Conservation (phyloP, 1,140 invertebrate genomes). For the Cryptotermes secundus region DNA sequence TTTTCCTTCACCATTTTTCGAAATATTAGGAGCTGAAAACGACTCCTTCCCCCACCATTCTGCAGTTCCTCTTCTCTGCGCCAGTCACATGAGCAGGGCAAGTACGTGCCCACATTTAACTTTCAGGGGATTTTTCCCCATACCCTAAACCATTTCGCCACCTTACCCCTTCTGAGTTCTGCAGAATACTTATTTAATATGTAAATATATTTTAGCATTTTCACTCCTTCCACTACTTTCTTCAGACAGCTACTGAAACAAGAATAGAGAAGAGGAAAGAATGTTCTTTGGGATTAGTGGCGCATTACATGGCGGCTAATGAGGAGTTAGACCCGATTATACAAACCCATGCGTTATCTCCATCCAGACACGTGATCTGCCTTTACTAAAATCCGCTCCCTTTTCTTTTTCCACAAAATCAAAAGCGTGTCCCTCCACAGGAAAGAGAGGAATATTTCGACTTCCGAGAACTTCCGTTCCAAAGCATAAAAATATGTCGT, state of each 20-base stretch:
- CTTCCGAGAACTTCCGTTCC: not conserved
- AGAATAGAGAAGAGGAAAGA: not conserved
- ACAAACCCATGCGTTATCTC: not conserved
- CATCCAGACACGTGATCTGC: not conserved
- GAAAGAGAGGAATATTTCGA: not conserved
- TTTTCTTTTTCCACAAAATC: not conserved
- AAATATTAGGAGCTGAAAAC: not conserved
- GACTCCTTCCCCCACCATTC: not conserved
- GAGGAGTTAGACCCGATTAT: not conserved
- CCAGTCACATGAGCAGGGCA: not conserved
- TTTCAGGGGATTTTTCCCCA: conserved; percentile 1
- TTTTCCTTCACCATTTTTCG: not conserved
- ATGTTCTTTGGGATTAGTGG: not conserved
- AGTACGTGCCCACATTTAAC: not conserved
- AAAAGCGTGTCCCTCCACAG: not conserved
- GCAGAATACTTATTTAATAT: not conserved
- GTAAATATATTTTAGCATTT: conserved; percentile 9
- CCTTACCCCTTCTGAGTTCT: not conserved
- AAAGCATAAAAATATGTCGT: too few relatives aligned
- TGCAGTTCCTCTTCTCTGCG: not conserved
- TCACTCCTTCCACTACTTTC: not conserved
- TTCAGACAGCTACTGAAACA: not conserved
- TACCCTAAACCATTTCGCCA: not conserved
- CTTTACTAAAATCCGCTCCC: not conserved
- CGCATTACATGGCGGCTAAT: not conserved